A percentile compares a stretch with the other conserved stretches of the same genome.
These are phyloP conservation scores for Salvelinus sp. DNA, from an alignment of 2,113 vertebrate genomes.

Conservation along the genomic window DNA sequence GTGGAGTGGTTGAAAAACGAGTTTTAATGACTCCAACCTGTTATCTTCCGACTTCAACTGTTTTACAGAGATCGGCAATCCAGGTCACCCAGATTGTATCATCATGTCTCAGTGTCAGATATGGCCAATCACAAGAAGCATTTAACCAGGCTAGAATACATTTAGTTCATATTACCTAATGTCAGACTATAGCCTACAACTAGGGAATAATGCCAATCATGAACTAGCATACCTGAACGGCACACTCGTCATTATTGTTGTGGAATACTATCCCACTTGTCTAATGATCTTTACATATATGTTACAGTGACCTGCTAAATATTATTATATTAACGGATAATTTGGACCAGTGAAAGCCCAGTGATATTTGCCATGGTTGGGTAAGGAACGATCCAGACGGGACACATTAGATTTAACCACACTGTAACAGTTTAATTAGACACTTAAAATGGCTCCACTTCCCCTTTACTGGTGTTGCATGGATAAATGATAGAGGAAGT, in stretches of 20 bases:
- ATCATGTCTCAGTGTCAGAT: too few species aligned
- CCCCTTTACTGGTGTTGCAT: conserved; percentile 42
- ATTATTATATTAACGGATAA: too few species aligned
- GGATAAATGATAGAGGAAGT: conserved; percentile 49
- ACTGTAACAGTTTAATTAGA: conserved; percentile 56
- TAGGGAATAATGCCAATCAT: too few species aligned
- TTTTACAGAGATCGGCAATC: too few species aligned
- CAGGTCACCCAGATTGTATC: neutral
- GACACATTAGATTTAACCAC: conserved; percentile 15
- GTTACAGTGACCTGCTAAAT: neutral
- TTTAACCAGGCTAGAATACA: neutral
- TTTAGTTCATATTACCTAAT: neutral
- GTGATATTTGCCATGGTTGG: neutral
- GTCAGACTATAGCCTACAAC: too few species aligned
- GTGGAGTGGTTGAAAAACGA: too few species aligned
- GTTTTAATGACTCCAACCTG: too few species aligned
- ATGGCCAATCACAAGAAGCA: too few species aligned
- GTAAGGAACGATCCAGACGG: neutral
- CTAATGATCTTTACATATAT: neutral
- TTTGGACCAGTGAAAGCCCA: neutral
- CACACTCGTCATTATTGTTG: neutral
- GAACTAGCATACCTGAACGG: neutral
- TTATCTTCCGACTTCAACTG: too few species aligned
- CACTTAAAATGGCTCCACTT: conserved; percentile 36
- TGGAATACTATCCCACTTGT: neutral